Percentiles rank a stretch among this genome's conserved stretches.
Conservation (phyloP, 2,113 vertebrate genomes). For the Emberiza fucata region DNA sequence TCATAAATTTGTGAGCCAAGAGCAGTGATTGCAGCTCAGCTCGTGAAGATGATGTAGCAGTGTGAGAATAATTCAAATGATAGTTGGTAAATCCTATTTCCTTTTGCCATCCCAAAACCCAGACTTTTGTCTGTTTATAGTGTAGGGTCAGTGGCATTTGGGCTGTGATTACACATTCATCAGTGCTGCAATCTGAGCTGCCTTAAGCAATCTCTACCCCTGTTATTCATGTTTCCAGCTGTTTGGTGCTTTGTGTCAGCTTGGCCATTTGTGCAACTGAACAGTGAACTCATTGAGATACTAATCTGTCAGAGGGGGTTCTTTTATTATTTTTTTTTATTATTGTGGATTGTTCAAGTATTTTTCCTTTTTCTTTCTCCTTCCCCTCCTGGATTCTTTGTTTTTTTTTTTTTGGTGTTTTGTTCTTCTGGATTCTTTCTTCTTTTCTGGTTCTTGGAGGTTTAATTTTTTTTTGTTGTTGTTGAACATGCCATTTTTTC, state of each 20-base stretch:
- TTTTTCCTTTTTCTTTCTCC: neutral
- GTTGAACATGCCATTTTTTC: neutral
- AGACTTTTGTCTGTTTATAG: neutral
- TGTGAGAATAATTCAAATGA: neutral
- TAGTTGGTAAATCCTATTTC: neutral
- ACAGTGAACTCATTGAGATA: neutral
- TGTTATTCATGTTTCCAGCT: neutral
- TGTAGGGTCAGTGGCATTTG: neutral
- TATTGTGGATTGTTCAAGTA: neutral
- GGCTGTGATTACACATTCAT: neutral
- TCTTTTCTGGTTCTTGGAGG: neutral
- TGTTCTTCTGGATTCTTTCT: neutral
- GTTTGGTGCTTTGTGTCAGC: neutral
- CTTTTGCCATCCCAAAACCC: neutral
- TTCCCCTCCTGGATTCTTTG: neutral
- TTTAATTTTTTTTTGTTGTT: neutral
- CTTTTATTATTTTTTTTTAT: neutral
- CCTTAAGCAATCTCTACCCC: neutral
- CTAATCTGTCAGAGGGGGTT: neutral
- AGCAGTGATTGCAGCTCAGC: neutral
- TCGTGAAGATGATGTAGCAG: neutral
- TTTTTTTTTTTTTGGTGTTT: neutral
- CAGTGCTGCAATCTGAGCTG: neutral
- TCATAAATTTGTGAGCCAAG: neutral
- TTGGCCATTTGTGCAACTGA: neutral